Conservation (phyloP, 2,797 vertebrate species). For the Clarias platycephalus region DNA sequence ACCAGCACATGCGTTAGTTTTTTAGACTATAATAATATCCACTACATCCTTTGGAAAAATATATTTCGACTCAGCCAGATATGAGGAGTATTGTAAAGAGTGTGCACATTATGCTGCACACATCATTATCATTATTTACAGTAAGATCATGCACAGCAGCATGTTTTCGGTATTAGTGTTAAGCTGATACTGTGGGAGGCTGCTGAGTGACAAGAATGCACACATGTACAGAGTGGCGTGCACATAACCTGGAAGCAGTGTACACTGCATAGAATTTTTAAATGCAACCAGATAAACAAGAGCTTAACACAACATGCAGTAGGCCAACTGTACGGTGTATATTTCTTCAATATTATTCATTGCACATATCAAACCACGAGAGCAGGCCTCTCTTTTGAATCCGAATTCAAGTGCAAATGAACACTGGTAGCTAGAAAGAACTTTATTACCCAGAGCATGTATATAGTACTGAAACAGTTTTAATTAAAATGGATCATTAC, state of each 20-base stretch:
- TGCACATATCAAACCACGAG: background rate
- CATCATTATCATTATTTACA: slow-evolving; percentile 23
- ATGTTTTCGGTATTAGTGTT: slow-evolving; percentile 15
- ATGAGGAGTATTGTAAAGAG: background rate
- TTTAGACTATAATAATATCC: background rate
- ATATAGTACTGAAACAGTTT: background rate
- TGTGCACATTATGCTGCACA: background rate
- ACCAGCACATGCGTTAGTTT: background rate
- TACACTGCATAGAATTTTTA: slow-evolving; percentile 30
- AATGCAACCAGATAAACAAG: slow-evolving; percentile 35
- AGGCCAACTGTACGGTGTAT: slow-evolving; percentile 19
- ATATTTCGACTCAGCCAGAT: background rate
- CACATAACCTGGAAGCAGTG: slow-evolving; percentile 21
- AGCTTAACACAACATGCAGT: slow-evolving; percentile 31
- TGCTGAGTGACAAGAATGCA: slow-evolving; percentile 38
- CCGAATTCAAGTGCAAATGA: background rate
- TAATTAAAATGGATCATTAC: background rate
- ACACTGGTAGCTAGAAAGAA: background rate
- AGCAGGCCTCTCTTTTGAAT: background rate
- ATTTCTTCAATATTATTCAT: slow-evolving; percentile 13
- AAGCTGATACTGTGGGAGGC: slow-evolving; percentile 40
- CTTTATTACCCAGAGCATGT: background rate
- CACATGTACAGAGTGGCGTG: slow-evolving; percentile 19
- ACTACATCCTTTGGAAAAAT: background rate
- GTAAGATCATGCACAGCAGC: background rate